phyloP scores from a whole-genome alignment of 2,888 invertebrate species.

The Cheilosia soror region DNA sequence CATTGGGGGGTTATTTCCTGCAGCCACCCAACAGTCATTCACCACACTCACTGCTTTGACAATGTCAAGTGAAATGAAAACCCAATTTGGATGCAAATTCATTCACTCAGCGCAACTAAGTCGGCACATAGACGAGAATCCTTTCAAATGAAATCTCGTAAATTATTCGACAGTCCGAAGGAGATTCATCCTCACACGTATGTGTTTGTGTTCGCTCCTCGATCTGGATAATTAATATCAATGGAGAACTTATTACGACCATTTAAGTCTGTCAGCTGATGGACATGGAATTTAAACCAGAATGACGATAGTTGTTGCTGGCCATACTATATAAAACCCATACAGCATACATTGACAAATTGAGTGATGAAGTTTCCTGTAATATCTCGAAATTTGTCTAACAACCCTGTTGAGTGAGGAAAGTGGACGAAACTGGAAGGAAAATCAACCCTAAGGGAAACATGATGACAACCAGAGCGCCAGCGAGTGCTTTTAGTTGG shows the following conservation, averaged over 20 bases:
- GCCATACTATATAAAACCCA: background rate
- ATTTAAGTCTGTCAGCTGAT: slow-evolving; percentile 43
- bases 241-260: slow-evolving; percentile 53
- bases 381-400: slow-evolving; percentile 46
- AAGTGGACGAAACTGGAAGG: background rate
- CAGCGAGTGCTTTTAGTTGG: slow-evolving; percentile 32
- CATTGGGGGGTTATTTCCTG: too few species aligned
- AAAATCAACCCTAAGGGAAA: slow-evolving; percentile 18
- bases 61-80: slow-evolving; percentile 51
- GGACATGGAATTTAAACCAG: slow-evolving; percentile 22
- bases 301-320: slow-evolving; percentile 2
- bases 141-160: slow-evolving; percentile 59
- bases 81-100: slow-evolving; percentile 69
- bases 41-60: slow-evolving; percentile 17
- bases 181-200: background rate
- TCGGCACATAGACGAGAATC: slow-evolving; percentile 17
- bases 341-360: slow-evolving; percentile 44
- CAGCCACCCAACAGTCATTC: slow-evolving; percentile 10
- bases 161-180: slow-evolving; percentile 57
- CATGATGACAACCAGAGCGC: slow-evolving; percentile 29
- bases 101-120: slow-evolving; percentile 35
- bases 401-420: slow-evolving; percentile 15
- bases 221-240: slow-evolving; percentile 50
- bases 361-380: slow-evolving; percentile 44
- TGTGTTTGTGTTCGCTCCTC: background rate